Base-by-base conservation (phyloP, 2,888 invertebrate genomes). In the Oligia latruncula region DNA sequence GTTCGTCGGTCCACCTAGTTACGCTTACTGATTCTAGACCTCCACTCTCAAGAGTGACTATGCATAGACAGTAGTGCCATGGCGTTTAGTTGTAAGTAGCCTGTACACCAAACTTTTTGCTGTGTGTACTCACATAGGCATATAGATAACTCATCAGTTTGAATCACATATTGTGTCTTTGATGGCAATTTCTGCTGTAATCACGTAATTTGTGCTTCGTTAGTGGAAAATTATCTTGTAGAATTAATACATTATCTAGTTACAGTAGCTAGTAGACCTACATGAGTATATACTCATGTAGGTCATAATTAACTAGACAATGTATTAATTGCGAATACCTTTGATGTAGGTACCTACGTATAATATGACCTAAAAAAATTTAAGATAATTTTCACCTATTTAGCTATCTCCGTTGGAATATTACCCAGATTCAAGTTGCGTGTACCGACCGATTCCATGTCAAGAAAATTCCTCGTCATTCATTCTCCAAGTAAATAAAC, bases 401-500 rank as follows among this genome's bases (percentile, higher is more conserved):
- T 35, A 77, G 5, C 40, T 17, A 23, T 23, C 29, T 35, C 20
- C n/a, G 6, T 52, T 46, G 9, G 11, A 29, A 29, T 55, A 29
- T 76, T 11, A 49, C 23, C 29, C 1, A 58, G 23, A 40, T 43
- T 9, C 17, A 52, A 52, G 2, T 52, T 11, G 0, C 46, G n/a
- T 40, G 8, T 58, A 29, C 29, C 2, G 0, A 49, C 9, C 13
- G 23, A 60, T 4, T 62, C n/a, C 29, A 52, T 5, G 11, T 4
- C 29, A 71, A 46, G 29, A 8, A 71, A 58, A 66, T 17, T 20
- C 40, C 46, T 58, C 23, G 4, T 58, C 58, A 80, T 81, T 35
- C n/a, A 74, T 60, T 60, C 40, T n/a, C 15, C 6, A 55, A 65
- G n/a, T 23, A 52, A 71, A 65, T 52, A 70, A 83, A 43, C 15